Base-by-base conservation (phyloP, 2,797 vertebrate species). In the Acridotheres tristis region DNA sequence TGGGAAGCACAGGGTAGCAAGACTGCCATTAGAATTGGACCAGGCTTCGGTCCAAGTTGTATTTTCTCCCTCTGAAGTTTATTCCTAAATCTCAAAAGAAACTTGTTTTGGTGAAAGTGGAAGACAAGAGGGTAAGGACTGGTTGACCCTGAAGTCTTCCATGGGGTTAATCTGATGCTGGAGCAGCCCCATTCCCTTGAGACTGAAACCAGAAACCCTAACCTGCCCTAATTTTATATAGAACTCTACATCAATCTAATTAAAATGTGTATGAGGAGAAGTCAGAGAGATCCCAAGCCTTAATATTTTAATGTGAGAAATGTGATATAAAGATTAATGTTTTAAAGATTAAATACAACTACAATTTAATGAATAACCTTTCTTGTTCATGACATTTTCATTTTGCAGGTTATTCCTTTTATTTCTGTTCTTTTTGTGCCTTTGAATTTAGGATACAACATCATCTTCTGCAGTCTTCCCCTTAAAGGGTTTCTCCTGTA, bases 311-410 rank as follows among this genome's bases (percentile, higher is more conserved):
- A 63, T 53, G 32, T 40, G 74, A 51, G 84, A 94, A 85, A 68
- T 53, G 45, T 81, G 62, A 88, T 88, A n/a, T 30, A 75, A 88
- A 85, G 75, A 85, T 90, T 90, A 93, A 81, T 54, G 53, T 71
- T 89, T 67, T 66, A 83, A 81, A 78, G 47, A 93, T 89, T 20
- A 89, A 92, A 77, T 85, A 88, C 66, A 92, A 42, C 21, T 45
- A 40, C 4, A 7, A 63, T 78, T 58, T 72, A 84, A 45, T 1
- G 4, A 78, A 61, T 85, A 93, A 62, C 55, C 42, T 58, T 92
- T 86, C 80, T 88, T 47, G 69, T 79, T 85, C 14, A 3, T 86
- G 82, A 73, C 85, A 76, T 88, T 97, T 94, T 92, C 55, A 62
- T 79, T 95, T 95, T 88, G 18, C 69, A 76, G 22, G 42, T 71